Evolutionary conservation across 2,888 invertebrate genomes (phyloP), one percentile per base, ranked within the genome.

Genomic region (Metacarcinus magister): DNA sequence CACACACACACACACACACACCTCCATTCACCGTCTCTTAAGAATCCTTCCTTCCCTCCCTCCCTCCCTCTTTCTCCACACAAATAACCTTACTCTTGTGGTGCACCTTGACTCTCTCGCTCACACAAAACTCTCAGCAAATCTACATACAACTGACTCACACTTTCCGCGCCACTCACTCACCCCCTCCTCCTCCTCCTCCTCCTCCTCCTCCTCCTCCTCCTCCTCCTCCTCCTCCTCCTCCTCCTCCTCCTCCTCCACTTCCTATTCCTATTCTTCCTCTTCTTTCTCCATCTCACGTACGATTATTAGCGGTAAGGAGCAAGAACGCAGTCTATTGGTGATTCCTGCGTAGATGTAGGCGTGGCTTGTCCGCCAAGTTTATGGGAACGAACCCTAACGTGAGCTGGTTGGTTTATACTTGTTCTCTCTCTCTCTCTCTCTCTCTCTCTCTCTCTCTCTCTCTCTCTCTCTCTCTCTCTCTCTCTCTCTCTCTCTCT

Each of bases 61-160:
- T 44, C 39, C 44, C 90, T 43, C 39, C 44, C 7, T 90, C 39
- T 43, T n/a, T 90, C 90, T 39, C 32, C 90, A 39, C 90, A 39
- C 44, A 43, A 2, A 28, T 10, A 90, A 43, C 44, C 44, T 19
- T 19, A 90, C 90, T 39, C 90, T 8, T 90, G 43, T 28, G 0
- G 43, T 90, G 5, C 44, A 90, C 44, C 39, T 90, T 43, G 43
- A 90, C 44, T 90, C 44, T 90, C 44, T 90, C 44, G 39, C 39
- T 67, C 67, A 67, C 67, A 67, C 67, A 67, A 67, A 67, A 67
- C n/a, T 67, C 67, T 23, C 67, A 23, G 67, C 67, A 67, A 67
- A 67, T 67, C 67, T n/a, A 67, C 67, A 67, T n/a, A 67, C 67
- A 67, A 67, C 67, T 67, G 67, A 67, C 67, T 67, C 67, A 67